phyloP scores from a whole-genome alignment of 2,888 invertebrate species.

The Acronicta leporina region DNA sequence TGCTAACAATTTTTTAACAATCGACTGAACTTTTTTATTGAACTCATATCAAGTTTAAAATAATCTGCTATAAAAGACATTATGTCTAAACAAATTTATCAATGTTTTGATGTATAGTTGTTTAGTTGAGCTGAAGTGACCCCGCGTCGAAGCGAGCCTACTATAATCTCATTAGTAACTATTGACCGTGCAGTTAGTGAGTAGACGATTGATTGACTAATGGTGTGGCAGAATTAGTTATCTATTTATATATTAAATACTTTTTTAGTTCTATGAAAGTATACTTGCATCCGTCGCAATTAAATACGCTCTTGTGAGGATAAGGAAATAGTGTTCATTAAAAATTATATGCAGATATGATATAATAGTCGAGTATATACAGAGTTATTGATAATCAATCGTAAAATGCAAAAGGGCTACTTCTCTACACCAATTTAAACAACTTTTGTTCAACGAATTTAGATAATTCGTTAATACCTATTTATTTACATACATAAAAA shows the following conservation, averaged over 20 bases:
- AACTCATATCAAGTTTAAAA: slow-evolving; percentile 73
- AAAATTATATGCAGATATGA: slow-evolving; percentile 11
- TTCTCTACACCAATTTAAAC: too few relatives aligned
- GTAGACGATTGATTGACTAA: slow-evolving; percentile 54
- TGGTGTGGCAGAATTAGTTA: slow-evolving; percentile 19
- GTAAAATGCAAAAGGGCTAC: too few relatives aligned
- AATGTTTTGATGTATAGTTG: slow-evolving; percentile 62
- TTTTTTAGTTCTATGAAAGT: slow-evolving; percentile 10
- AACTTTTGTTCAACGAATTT: too few relatives aligned
- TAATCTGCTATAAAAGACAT: slow-evolving; percentile 59
- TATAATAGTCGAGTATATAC: slow-evolving; percentile 16
- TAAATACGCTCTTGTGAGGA: background rate
- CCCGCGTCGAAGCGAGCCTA: slow-evolving; percentile 67
- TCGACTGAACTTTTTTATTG: slow-evolving; percentile 73
- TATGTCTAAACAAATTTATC: slow-evolving; percentile 71
- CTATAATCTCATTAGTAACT: slow-evolving; percentile 57
- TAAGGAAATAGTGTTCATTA: slow-evolving; percentile 20
- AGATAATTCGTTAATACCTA: too few relatives aligned
- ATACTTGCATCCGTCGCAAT: slow-evolving; percentile 18
- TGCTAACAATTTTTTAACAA: slow-evolving; percentile 58
- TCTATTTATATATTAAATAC: slow-evolving; percentile 20
- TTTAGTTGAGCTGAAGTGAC: slow-evolving; percentile 63
- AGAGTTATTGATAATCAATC: too few relatives aligned
- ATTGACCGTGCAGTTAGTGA: slow-evolving; percentile 41
- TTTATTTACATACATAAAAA: too few relatives aligned